phyloP scores from a whole-genome alignment of 1,140 invertebrate genomes.

The Popillia japonica region DNA sequence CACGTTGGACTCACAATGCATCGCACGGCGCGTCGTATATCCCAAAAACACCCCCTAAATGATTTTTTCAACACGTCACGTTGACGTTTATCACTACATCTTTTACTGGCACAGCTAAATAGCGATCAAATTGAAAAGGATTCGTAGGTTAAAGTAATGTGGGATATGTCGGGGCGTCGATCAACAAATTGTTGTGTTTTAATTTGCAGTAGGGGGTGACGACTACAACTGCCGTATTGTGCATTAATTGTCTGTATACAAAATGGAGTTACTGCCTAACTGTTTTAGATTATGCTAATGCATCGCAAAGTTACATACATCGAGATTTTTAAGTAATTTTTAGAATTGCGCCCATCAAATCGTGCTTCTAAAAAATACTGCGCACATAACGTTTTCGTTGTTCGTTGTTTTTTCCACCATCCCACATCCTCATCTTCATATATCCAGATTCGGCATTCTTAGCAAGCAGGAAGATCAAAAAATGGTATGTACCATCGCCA shows the following conservation, averaged over 20 bases:
- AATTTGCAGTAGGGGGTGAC: slow-evolving; percentile 35
- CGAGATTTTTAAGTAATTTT: no score
- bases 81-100: background rate
- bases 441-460: no score
- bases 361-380: no score
- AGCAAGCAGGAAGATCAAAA: no score
- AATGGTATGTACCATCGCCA: no score
- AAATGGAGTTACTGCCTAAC: slow-evolving; percentile 27
- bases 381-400: no score
- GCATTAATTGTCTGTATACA: slow-evolving; percentile 33
- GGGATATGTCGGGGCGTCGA: background rate
- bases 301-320: no score
- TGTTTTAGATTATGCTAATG: no score
- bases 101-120: slow-evolving; percentile 5
- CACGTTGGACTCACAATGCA: background rate
- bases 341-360: no score
- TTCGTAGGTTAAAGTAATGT: background rate
- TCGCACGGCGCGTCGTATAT: background rate
- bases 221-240: slow-evolving; percentile 15
- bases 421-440: no score
- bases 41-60: background rate
- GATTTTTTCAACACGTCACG: slow-evolving; percentile 21
- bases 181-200: slow-evolving; percentile 40
- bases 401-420: no score
- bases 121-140: slow-evolving; percentile 14